Base-by-base conservation (phyloP, 2,113 vertebrate species). In the Ameiurus melas region DNA sequence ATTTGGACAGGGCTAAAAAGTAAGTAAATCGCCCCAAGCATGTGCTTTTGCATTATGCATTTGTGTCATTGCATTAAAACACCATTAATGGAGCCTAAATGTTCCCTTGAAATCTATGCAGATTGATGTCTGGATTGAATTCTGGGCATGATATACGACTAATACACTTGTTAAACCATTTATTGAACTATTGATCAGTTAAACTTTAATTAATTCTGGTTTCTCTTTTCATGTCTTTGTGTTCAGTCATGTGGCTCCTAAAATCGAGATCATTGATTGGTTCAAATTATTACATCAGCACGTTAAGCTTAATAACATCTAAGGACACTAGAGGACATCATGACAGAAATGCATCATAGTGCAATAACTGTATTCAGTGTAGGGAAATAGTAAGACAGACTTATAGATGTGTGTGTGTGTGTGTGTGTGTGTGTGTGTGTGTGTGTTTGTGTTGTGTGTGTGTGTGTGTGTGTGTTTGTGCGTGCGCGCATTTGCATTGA, bases 181-280 rank as follows among this genome's bases (percentile, higher is more conserved):
- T 84, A 66, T 84, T 84, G 62, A 85, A 75, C 12, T 57, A 75
- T 75, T 73, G 30, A 75, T 85, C 33, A 75, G 55, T 75, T 75
- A 77, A 77, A 85, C 55, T 39, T 77, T 85, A 77, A 85, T 85
- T 85, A 75, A 77, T 85, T 71, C 66, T 25, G 10, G 5, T 30
- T 27, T 73, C 43, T 58, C 2, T 27, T 75, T 16, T 60, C 20
- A 62, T 75, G 19, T 57, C 68, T 60, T 14, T 77, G 33, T 47
- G 22, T 84, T 84, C 64, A 33, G 64, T 70, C 27, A 53, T 66
- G 51, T 58, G 70, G 53, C 20, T 17, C 68, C 5, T 39, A 58
- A 19, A 43, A 33, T 62, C 25, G 4, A 86, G 25, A 78, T 33
- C 25, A 47, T 14, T 86, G 71, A 60, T 33, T 78, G 57, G 12